These are phyloP conservation scores for Hirudo medicinalis DNA, from an alignment of 1,140 invertebrate species.

Conservation along the genomic window DNA sequence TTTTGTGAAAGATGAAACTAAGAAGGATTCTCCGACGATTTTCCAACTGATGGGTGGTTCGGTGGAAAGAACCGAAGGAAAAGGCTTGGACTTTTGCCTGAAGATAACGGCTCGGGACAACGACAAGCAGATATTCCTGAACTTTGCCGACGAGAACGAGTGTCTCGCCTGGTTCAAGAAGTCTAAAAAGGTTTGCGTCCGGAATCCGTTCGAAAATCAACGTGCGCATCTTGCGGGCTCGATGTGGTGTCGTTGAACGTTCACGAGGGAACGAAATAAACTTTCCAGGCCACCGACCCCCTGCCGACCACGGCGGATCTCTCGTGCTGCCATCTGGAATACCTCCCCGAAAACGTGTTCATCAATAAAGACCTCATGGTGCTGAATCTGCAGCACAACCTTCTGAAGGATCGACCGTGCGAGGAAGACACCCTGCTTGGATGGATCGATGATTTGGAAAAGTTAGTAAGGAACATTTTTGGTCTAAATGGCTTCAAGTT, in stretches of 20 bases:
- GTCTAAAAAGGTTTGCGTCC: constrained; percentile 32
- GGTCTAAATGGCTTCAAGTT: constrained; percentile 11
- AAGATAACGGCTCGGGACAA: constrained; percentile 35
- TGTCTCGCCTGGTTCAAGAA: constrained; percentile 37
- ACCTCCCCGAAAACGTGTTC: constrained; percentile 39
- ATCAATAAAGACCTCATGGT: constrained; percentile 37
- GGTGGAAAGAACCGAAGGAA: constrained; percentile 36
- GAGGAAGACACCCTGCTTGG: constrained; percentile 41
- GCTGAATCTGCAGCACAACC: constrained; percentile 39
- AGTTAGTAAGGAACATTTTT: constrained; percentile 17
- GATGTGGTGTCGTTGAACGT: background rate
- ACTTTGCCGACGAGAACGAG: constrained; percentile 31
- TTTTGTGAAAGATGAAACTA: constrained; percentile 30
- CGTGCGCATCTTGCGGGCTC: background rate
- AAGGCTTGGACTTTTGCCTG: constrained; percentile 34
- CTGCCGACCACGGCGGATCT: constrained; percentile 39
- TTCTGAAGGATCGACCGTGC: constrained; percentile 35
- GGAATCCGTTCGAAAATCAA: background rate
- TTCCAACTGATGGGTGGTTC: constrained; percentile 37
- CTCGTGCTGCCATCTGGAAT: constrained; percentile 40
- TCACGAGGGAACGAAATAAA: background rate
- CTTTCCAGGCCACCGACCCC: constrained; percentile 36
- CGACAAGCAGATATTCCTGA: constrained; percentile 36
- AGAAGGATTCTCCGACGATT: constrained; percentile 30
- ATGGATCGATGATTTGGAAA: constrained; percentile 38